Evolutionary conservation across 1,140 invertebrate genomes (phyloP).

Genomic region (Drosophila tsacasi): DNA sequence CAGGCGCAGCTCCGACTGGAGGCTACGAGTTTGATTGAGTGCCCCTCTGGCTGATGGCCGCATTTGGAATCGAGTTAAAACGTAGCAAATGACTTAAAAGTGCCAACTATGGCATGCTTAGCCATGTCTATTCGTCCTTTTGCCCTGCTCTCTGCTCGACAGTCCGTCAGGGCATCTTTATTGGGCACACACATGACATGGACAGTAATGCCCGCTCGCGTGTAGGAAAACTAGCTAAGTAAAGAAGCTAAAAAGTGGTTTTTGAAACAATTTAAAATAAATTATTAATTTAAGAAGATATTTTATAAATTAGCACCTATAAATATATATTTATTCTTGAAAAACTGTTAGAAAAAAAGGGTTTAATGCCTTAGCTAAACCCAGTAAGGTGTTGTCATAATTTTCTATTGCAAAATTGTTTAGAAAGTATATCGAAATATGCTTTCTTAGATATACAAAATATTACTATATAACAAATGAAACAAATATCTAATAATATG

Average conservation of each 20-base stretch:
- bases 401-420: not conserved
- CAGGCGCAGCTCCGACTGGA: constrained; percentile 7
- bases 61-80: constrained; percentile 79
- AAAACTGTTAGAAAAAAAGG: not conserved
- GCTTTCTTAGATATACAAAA: too few species aligned
- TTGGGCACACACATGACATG: constrained; percentile 17
- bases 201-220: constrained; percentile 6
- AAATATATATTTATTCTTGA: too few species aligned
- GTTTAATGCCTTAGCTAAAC: not conserved
- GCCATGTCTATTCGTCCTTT: constrained; percentile 43
- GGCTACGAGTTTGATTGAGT: constrained; percentile 73
- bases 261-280: not conserved
- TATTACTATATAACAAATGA: not conserved
- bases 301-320: not conserved
- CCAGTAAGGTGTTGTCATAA: not conserved
- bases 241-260: too few species aligned
- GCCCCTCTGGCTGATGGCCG: constrained; percentile 66
- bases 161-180: constrained; percentile 12
- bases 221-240: not conserved
- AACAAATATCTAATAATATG: not conserved
- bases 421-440: not conserved
- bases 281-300: not conserved
- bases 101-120: constrained; percentile 77
- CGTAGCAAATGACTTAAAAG: constrained; percentile 80
- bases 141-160: constrained; percentile 7